These are phyloP conservation scores for Hyla sarda DNA, from an alignment of 2,113 vertebrate species.

Conservation along the genomic window DNA sequence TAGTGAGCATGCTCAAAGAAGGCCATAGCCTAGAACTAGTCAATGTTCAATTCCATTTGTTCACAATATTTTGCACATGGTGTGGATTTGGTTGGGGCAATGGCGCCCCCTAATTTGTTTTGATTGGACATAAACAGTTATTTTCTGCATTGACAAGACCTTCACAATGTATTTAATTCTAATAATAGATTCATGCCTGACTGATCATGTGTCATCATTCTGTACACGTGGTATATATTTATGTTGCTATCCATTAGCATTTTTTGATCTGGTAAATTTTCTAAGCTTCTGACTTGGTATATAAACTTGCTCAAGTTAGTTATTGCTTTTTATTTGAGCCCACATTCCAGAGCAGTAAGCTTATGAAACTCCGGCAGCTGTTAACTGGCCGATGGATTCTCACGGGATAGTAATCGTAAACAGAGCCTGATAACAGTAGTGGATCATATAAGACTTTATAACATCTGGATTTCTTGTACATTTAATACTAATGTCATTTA, in stretches of 20 bases:
- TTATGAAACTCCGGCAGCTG: slow-evolving; percentile 35
- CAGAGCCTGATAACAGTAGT: slow-evolving; percentile 42
- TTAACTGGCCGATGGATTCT: not conserved
- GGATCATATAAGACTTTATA: slow-evolving; percentile 3
- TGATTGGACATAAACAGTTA: no score
- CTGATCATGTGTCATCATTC: not conserved
- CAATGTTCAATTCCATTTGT: no score
- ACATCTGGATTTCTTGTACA: not conserved
- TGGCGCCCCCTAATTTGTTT: no score
- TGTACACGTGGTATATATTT: not conserved
- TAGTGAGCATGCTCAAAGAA: no score
- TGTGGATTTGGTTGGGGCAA: no score
- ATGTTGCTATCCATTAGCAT: not conserved
- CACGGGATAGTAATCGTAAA: not conserved
- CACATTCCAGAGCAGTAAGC: slow-evolving; percentile 1
- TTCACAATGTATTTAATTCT: not conserved
- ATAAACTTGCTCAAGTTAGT: not conserved
- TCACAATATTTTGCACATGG: no score
- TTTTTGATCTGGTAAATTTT: not conserved
- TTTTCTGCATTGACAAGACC: no score
- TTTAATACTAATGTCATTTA: not conserved
- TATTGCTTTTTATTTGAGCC: slow-evolving; percentile 16
- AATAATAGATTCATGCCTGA: not conserved
- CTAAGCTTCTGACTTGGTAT: not conserved
- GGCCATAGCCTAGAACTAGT: no score